A percentile compares a stretch with the other conserved stretches of the same genome.
Evolutionary conservation across 2,797 vertebrate genomes (phyloP).

Genomic region (Synaphobranchus kaupii): DNA sequence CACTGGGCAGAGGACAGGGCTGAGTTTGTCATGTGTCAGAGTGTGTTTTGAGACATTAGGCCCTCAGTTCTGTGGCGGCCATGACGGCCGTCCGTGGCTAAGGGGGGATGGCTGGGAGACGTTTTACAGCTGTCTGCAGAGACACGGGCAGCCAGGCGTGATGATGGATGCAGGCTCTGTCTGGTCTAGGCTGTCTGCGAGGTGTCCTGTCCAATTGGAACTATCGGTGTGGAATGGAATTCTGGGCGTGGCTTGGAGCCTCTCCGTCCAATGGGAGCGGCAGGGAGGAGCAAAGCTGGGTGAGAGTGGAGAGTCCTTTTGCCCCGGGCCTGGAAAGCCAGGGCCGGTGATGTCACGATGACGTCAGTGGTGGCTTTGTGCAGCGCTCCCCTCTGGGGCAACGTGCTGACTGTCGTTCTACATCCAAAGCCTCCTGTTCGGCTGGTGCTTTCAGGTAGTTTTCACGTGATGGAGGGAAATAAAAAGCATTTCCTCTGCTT

Average conservation of each 20-base stretch:
- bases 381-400: neutral
- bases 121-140: conserved; percentile 25
- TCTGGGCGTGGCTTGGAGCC: neutral
- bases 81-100: conserved; percentile 5
- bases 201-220: neutral
- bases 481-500: neutral
- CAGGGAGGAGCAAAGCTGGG: conserved; percentile 9
- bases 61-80: neutral
- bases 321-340: conserved; percentile 17
- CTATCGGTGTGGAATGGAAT: neutral
- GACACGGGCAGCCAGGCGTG: conserved; percentile 12
- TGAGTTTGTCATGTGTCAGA: neutral
- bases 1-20: neutral
- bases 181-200: neutral
- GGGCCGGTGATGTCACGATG: conserved; percentile 12
- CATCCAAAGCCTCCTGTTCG: neutral
- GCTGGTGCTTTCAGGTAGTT: neutral
- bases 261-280: conserved; percentile 11
- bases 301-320: neutral
- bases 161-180: conserved; percentile 25
- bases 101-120: conserved; percentile 23
- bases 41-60: conserved; percentile 11
- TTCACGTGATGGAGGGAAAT: neutral
- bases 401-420: neutral
- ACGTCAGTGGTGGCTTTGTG: conserved; percentile 2